Evolutionary conservation across 2,113 vertebrate genomes (phyloP).

Genomic region (Suncus etruscus): DNA sequence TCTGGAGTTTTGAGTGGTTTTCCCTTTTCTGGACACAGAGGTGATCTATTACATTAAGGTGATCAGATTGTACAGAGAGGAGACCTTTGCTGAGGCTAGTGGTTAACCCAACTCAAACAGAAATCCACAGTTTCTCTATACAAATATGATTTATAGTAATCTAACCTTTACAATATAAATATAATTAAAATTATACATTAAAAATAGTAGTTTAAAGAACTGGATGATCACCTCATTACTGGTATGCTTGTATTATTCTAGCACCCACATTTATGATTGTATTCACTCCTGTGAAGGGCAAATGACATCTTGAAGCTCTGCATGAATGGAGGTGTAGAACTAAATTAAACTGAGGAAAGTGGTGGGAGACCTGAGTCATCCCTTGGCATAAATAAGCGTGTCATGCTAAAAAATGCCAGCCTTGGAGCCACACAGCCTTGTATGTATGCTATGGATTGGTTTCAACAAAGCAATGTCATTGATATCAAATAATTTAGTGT

Average conservation of each 20-base stretch:
- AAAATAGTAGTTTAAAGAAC: background rate
- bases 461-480: background rate
- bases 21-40: background rate
- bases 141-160: background rate
- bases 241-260: background rate
- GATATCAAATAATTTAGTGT: background rate
- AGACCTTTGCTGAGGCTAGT: background rate
- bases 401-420: background rate
- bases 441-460: background rate
- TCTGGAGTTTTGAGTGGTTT: background rate
- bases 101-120: background rate
- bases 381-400: background rate
- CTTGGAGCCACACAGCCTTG: rapidly evolving
- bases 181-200: background rate
- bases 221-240: background rate
- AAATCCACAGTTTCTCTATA: background rate
- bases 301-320: slow-evolving; percentile 15
- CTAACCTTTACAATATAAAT: slow-evolving; percentile 14
- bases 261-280: background rate
- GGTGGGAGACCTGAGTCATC: slow-evolving; percentile 14
- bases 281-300: background rate
- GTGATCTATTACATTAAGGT: background rate
- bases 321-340: slow-evolving; percentile 1
- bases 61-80: background rate
- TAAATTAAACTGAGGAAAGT: background rate